A percentile compares a stretch with the other conserved stretches of the same genome.
phyloP scores from a whole-genome alignment of 1,140 invertebrate species.

The Drosophila murphyi region DNA sequence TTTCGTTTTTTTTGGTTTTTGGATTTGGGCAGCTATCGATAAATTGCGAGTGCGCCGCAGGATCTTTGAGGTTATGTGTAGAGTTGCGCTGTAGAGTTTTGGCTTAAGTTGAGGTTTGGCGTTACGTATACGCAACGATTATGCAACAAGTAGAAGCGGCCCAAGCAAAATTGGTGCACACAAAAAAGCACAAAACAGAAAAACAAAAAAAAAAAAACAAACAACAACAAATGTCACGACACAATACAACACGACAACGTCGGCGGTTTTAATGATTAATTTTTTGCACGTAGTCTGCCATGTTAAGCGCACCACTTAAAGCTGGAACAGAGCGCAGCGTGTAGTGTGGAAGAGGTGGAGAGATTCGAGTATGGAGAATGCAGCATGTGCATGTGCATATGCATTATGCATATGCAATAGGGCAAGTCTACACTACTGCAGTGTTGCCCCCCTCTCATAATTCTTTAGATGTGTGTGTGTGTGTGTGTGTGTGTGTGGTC shows the following conservation, averaged over 20 bases:
- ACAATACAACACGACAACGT: conserved; percentile 16
- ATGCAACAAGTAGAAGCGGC: conserved; percentile 33
- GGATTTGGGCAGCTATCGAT: conserved; percentile 29
- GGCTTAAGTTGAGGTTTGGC: conserved; percentile 2
- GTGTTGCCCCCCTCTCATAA: no score
- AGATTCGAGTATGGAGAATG: not conserved
- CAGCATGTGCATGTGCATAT: not conserved
- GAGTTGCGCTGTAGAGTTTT: not conserved
- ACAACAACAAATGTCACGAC: conserved; percentile 61
- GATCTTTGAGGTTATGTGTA: conserved; percentile 19
- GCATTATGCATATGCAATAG: not conserved
- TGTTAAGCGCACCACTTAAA: conserved; percentile 48
- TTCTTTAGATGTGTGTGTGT: no score
- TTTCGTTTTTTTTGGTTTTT: conserved; percentile 21
- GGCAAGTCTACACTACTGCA: no score
- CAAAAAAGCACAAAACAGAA: conserved; percentile 16
- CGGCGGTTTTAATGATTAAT: conserved; percentile 66
- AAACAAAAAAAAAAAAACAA: conserved; percentile 29
- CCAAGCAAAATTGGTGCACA: conserved; percentile 19
- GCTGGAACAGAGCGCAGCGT: conserved; percentile 18
- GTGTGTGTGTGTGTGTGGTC: no score
- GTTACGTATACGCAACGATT: conserved; percentile 52
- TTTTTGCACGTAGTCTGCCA: conserved; percentile 73
- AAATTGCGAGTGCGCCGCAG: conserved; percentile 33
- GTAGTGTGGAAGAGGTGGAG: not conserved